phyloP scores from a whole-genome alignment of 2,888 invertebrate species.

The Cerastoderma edule region DNA sequence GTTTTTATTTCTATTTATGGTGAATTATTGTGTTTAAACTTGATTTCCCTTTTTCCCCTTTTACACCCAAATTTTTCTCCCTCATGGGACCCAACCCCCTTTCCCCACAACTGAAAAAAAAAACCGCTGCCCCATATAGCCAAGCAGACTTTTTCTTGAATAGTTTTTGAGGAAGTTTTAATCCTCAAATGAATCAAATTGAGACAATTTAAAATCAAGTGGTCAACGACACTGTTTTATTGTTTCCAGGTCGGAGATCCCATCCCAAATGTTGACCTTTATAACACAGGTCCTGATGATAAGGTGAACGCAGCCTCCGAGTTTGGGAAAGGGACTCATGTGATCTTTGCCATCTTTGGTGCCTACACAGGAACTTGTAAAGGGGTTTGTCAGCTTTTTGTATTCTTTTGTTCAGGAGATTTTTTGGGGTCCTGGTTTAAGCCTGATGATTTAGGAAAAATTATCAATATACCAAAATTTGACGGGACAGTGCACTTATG shows the following conservation, averaged over 20 bases:
- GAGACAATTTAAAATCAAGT: not conserved
- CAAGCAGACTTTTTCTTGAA: no score
- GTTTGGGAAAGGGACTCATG: constrained; percentile 91
- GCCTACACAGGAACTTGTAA: constrained; percentile 98
- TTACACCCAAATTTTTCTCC: not conserved
- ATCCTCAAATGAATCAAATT: not conserved
- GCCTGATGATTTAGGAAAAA: not conserved
- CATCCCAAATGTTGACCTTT: constrained; percentile 91
- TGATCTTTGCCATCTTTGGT: constrained; percentile 96
- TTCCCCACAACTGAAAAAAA: not conserved
- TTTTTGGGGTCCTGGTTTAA: not conserved
- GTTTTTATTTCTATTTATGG: no score
- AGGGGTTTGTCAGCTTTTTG: constrained; percentile 86
- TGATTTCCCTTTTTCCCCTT: no score
- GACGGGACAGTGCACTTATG: not conserved
- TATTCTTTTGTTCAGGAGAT: not conserved
- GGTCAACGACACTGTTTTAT: not conserved
- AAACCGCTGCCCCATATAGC: not conserved
- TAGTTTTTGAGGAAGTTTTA: not conserved
- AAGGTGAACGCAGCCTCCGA: constrained; percentile 92
- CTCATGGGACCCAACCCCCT: not conserved
- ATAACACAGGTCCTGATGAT: constrained; percentile 93
- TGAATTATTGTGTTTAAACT: no score
- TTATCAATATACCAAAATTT: not conserved
- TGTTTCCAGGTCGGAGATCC: constrained; percentile 91